Evolutionary conservation across 1,140 invertebrate species (phyloP).

Genomic region (Drosophila persimilis): DNA sequence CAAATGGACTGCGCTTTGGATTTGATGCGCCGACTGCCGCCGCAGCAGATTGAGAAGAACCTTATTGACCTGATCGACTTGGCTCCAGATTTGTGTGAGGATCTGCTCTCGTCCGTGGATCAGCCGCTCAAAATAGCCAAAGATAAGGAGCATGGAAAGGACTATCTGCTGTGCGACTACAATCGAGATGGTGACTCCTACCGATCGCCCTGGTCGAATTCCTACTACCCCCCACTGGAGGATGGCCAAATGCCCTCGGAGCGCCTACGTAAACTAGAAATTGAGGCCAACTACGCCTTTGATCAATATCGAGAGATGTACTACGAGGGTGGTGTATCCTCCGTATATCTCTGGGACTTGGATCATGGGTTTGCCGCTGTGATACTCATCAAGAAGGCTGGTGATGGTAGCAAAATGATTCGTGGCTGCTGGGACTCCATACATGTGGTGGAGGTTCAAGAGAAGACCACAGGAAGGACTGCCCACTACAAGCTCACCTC

Average conservation of each 20-base stretch:
- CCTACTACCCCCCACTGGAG: slow-evolving; percentile 98
- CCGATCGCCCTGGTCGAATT: slow-evolving; percentile 99
- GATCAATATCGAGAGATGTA: slow-evolving; percentile 99
- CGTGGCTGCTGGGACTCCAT: slow-evolving; percentile 99
- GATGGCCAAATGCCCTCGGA: slow-evolving; percentile 99
- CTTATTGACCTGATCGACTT: slow-evolving; percentile 98
- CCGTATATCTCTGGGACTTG: slow-evolving; percentile 99
- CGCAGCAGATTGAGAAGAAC: slow-evolving; percentile 99
- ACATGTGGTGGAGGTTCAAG: slow-evolving; percentile 99
- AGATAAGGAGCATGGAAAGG: slow-evolving; percentile 96
- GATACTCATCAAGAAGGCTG: slow-evolving; percentile 99
- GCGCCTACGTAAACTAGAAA: slow-evolving; percentile 96
- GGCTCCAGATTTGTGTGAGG: slow-evolving; percentile 97
- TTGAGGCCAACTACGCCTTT: slow-evolving; percentile 99
- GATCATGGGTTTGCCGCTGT: slow-evolving; percentile 99
- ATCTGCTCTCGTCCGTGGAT: slow-evolving; percentile 98
- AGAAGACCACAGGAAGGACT: slow-evolving; percentile 95
- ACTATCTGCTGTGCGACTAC: slow-evolving; percentile 99
- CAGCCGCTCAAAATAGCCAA: slow-evolving; percentile 99
- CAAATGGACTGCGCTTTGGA: slow-evolving; percentile 99
- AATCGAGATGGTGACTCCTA: slow-evolving; percentile 99
- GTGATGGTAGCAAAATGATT: slow-evolving; percentile 97
- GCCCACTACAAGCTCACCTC: slow-evolving; percentile 99
- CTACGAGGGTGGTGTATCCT: slow-evolving; percentile 99
- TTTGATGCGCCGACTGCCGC: slow-evolving; percentile 98